Evolutionary conservation across 2,888 invertebrate species (phyloP).

Genomic region (Euplexia lucipara): DNA sequence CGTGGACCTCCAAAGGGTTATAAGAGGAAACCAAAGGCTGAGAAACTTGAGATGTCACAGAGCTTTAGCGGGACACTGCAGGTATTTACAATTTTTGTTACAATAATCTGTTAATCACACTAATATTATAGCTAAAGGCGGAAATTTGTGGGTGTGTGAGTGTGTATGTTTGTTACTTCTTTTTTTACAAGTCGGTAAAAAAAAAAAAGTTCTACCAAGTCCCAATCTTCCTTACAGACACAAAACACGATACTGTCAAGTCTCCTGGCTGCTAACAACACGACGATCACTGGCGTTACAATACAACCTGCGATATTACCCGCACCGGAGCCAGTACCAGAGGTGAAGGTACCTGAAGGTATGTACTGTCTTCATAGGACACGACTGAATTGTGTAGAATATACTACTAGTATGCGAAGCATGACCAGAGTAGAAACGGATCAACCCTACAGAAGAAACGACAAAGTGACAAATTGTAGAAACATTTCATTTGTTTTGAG

Average conservation of each 20-base stretch:
- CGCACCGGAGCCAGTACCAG: conserved; percentile 61
- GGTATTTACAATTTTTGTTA: conserved; percentile 63
- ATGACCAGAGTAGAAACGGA: too few relatives aligned
- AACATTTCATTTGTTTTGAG: too few relatives aligned
- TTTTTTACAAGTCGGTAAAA: too few relatives aligned
- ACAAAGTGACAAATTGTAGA: too few relatives aligned
- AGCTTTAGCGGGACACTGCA: conserved; percentile 78
- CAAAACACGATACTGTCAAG: conserved; percentile 86
- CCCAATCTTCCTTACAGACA: conserved; percentile 73
- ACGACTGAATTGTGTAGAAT: too few relatives aligned
- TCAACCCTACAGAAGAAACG: too few relatives aligned
- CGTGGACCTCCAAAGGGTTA: conserved; percentile 87
- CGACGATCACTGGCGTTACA: conserved; percentile 63
- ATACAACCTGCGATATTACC: conserved; percentile 47
- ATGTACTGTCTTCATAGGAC: conserved; percentile 2
- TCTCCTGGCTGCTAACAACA: conserved; percentile 79
- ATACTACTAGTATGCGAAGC: too few relatives aligned
- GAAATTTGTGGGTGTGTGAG: too few relatives aligned
- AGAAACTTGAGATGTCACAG: conserved; percentile 80
- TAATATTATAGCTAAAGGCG: too few relatives aligned
- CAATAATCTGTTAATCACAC: neutral
- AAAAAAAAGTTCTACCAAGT: conserved; percentile 17
- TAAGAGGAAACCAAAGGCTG: conserved; percentile 84
- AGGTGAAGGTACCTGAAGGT: conserved; percentile 80
- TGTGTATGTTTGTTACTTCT: too few relatives aligned